Percentiles rank a stretch among this genome's conserved stretches.
Conservation (phyloP, 2,113 vertebrate genomes). For the Malurus alboscapulatus region DNA sequence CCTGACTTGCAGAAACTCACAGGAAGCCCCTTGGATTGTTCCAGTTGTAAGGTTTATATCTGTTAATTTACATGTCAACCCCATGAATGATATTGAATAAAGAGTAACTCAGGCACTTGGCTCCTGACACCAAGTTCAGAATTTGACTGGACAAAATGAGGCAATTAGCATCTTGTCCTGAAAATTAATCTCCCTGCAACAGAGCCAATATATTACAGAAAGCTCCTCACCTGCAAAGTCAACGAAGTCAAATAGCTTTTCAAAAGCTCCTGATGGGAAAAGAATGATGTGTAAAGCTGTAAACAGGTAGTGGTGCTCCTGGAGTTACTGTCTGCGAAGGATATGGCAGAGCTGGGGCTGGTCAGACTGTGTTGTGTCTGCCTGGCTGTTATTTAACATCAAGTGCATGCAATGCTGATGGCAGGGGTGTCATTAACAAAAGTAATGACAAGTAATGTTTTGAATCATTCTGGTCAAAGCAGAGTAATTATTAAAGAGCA, state of each 20-base stretch:
- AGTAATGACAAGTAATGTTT: no score
- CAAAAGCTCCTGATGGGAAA: not conserved
- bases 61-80: not conserved
- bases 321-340: not conserved
- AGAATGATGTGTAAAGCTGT: not conserved
- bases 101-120: not conserved
- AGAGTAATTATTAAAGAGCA: not conserved
- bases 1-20: not conserved
- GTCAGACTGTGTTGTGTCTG: not conserved
- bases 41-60: not conserved
- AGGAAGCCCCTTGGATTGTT: not conserved
- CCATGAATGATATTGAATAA: not conserved
- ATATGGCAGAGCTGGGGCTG: not conserved
- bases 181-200: constrained; percentile 21
- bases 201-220: not conserved
- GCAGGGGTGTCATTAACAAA: not conserved
- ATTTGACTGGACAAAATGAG: not conserved
- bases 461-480: not conserved
- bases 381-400: not conserved
- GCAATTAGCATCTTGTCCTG: constrained; percentile 22
- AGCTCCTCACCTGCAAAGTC: not conserved
- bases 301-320: not conserved
- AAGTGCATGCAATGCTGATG: not conserved
- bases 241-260: constrained; percentile 19
- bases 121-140: not conserved